Percentiles rank a stretch among this genome's conserved stretches.
phyloP scores from a whole-genome alignment of 2,797 vertebrate genomes.

The Lycodopsis pacificus region DNA sequence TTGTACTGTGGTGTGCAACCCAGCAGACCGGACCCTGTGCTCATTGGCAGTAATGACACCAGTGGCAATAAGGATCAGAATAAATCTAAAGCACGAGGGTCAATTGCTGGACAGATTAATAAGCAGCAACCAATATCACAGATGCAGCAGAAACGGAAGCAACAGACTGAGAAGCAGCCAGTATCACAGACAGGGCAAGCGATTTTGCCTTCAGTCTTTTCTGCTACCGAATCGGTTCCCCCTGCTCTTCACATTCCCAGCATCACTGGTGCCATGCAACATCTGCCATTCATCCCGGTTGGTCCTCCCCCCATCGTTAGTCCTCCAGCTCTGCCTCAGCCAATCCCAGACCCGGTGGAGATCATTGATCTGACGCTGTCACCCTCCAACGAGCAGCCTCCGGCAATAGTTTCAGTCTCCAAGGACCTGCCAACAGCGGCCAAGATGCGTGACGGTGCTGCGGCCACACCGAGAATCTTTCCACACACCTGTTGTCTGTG shows the following conservation, averaged over 20 bases:
- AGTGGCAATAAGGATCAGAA: background rate
- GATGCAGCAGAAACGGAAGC: background rate
- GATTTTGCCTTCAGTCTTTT: background rate
- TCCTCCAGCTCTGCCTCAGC: background rate
- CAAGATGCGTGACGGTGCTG: conserved; percentile 96
- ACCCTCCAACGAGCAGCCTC: background rate
- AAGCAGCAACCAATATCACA: background rate
- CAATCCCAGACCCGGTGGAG: background rate
- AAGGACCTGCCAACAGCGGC: conserved; percentile 87
- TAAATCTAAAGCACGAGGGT: conserved; percentile 11
- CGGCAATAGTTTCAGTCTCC: background rate
- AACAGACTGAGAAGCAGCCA: background rate
- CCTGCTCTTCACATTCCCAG: background rate
- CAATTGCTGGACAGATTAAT: conserved; percentile 5
- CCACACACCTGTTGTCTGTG: conserved; percentile 98
- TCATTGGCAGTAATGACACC: conserved; percentile 27
- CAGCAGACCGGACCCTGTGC: conserved; percentile 51
- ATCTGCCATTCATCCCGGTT: background rate
- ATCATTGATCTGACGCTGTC: background rate
- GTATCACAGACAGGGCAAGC: fast-evolving
- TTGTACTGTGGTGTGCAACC: conserved; percentile 33
- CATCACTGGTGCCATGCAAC: background rate
- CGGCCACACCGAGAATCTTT: conserved; percentile 91
- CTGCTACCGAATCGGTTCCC: background rate
- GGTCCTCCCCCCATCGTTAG: background rate